Base-by-base conservation (phyloP, 1,140 invertebrate genomes). In the Atta colombica region DNA sequence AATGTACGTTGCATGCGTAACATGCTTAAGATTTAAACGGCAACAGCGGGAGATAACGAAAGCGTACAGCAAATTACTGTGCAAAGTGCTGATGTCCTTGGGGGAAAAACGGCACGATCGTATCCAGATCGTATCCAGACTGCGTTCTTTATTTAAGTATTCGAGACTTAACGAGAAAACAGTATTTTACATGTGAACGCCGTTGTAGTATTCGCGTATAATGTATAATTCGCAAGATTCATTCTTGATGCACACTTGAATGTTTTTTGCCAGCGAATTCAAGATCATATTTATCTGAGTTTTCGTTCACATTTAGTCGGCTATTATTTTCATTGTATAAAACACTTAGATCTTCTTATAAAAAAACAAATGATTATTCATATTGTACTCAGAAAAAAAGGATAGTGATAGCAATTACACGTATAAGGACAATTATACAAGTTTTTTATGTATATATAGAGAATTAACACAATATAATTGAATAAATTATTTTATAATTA, bases 61-160 rank as follows among this genome's bases (percentile, higher is more conserved):
- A 25, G n/a, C n/a, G 31, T 25, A 39, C 28, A 51, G 77, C 31
- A 39, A 69, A 81, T 81, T 71, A 81, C n/a, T 65, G 65, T 71
- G 49, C 21, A 71, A 81, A 81, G 65, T 81, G 21, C 7, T n/a
- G 16, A 10, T 49, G 31, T 66, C 8, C 45, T 18, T 28, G 31
- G 31, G n/a, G 31, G 7, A 18, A 21, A 18, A 31, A 28, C 8
- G 25, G 31, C 58, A 28, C 25, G 61, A 58, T 75, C 39, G 60
- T 14, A 49, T 35, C 35, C 21, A 53, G 61, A 35, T 75, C 39
- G 60, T 14, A 49, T 35, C 35, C 21, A 53, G 61, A 35, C 39
- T 77, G 75, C 75, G 75, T 25, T 69, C 65, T 28, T 69, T 25
- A 69, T 55, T 80, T 80, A 80, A 69, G 63, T 80, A 80, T 71